Evolutionary conservation across 2,113 vertebrate genomes (phyloP), one percentile per base, ranked within the genome.

Genomic region (Centrocercus urophasianus): DNA sequence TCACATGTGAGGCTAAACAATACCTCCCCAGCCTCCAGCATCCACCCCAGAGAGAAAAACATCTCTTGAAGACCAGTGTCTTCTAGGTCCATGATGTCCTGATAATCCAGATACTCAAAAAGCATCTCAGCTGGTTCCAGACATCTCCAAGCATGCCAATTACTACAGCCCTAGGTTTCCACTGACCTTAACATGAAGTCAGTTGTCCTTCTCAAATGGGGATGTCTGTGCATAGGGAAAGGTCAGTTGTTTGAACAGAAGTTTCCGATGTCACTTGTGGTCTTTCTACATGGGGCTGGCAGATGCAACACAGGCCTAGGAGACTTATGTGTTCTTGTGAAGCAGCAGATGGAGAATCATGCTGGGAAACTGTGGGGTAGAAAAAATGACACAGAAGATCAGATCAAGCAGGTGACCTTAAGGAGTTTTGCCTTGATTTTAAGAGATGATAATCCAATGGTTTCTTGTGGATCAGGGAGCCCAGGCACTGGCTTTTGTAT

Each of bases 1-100:
- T 12, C 13, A 3, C 45, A 45, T 0, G 0, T 42, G 42, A 78
- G 19, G 19, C 4, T 5, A 7, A 74, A 20, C 18, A 30, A 38
- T 17, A 36, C 3, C 25, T 86, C 32, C 32, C 32, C 30, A 81
- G 20, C 11, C 20, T 69, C 43, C 82, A 73, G 1, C 30, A 72
- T 22, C 25, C 7, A 11, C 16, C 63, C 11, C 48, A 43, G 25
- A 72, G 75, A 2, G 43, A 1, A 77, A 40, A 8, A 42, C 2
- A 2, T 43, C 72, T 69, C 59, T n/a, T 65, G 20, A 40, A 70
- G 6, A 2, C 38, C 47, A 16, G 15, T 9, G 3, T 50, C 8
- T 64, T 38, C 25, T 5, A 18, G 56, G 4, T 67, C 75, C 52
- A 24, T 82, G 34, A 24, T 82, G 30, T 4, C 71, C 30, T 22